phyloP scores from a whole-genome alignment of 1,140 invertebrate species.

The Conus ventricosus region DNA sequence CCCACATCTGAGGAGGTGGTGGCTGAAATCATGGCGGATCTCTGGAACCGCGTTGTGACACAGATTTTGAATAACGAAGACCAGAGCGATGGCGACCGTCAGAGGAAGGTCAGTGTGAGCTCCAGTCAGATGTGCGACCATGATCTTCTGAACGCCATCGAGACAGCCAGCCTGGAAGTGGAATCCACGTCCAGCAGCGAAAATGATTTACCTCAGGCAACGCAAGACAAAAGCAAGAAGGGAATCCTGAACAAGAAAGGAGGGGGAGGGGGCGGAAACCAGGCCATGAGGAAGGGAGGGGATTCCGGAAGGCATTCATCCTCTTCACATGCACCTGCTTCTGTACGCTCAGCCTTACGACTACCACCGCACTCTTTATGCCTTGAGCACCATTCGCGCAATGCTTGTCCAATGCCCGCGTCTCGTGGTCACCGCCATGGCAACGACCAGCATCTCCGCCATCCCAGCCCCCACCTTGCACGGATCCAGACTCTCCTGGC shows the following conservation, averaged over 20 bases:
- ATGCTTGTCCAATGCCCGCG: slow-evolving; percentile 85
- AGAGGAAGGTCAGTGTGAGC: slow-evolving; percentile 42
- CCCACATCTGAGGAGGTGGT: slow-evolving; percentile 72
- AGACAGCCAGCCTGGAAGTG: slow-evolving; percentile 54
- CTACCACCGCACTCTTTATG: slow-evolving; percentile 85
- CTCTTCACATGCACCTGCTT: slow-evolving; percentile 88
- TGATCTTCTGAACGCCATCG: slow-evolving; percentile 62
- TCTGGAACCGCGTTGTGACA: slow-evolving; percentile 75
- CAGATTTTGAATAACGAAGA: not conserved
- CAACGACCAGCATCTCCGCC: slow-evolving; percentile 82
- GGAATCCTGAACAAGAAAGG: not conserved
- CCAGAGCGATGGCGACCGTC: not conserved
- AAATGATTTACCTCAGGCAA: slow-evolving; percentile 47
- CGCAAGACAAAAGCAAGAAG: slow-evolving; percentile 55
- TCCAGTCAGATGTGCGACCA: slow-evolving; percentile 57
- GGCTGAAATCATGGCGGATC: slow-evolving; percentile 78
- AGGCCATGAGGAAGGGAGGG: not conserved
- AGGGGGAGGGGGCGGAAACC: not conserved
- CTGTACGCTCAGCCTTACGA: slow-evolving; percentile 90
- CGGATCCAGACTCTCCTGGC: slow-evolving; percentile 82
- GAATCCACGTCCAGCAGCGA: slow-evolving; percentile 66
- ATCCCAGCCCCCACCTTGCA: slow-evolving; percentile 74
- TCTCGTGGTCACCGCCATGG: slow-evolving; percentile 83
- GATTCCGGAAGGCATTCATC: slow-evolving; percentile 78
- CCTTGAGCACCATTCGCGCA: slow-evolving; percentile 84